These are phyloP conservation scores for Xestia c-nigrum DNA, from an alignment of 2,888 invertebrate genomes.

Conservation along the genomic window DNA sequence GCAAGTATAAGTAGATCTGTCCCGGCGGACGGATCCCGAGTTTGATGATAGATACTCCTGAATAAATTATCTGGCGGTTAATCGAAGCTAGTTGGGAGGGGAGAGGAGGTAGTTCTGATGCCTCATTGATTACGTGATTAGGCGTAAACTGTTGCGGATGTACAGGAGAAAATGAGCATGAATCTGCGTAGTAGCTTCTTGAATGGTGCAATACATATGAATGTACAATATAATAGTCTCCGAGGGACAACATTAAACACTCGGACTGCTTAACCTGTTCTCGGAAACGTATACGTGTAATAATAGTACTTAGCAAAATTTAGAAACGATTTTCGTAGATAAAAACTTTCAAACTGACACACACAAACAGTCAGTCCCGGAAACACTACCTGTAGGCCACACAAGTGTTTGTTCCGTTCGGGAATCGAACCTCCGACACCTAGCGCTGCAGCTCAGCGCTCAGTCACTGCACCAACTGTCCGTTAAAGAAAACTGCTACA, in stretches of 20 bases:
- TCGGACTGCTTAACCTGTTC: neutral
- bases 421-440: too few relatives aligned
- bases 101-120: conserved; percentile 52
- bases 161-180: neutral
- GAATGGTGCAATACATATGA: neutral
- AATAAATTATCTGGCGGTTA: conserved; percentile 81
- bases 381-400: too few relatives aligned
- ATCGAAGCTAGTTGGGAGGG: conserved; percentile 72
- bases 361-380: too few relatives aligned
- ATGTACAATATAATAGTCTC: neutral
- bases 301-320: too few relatives aligned
- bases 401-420: too few relatives aligned
- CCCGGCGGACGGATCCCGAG: conserved; percentile 76
- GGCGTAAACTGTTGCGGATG: conserved; percentile 3
- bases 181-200: neutral
- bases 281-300: neutral
- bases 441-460: too few relatives aligned
- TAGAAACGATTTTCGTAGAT: neutral
- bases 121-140: conserved; percentile 35
- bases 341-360: neutral
- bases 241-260: neutral
- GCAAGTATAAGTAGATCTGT: conserved; percentile 75
- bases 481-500: neutral
- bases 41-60: conserved; percentile 81
- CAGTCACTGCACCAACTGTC: too few relatives aligned